Base-by-base conservation (phyloP, 2,888 invertebrate genomes). In the Drosophila mimetica region DNA sequence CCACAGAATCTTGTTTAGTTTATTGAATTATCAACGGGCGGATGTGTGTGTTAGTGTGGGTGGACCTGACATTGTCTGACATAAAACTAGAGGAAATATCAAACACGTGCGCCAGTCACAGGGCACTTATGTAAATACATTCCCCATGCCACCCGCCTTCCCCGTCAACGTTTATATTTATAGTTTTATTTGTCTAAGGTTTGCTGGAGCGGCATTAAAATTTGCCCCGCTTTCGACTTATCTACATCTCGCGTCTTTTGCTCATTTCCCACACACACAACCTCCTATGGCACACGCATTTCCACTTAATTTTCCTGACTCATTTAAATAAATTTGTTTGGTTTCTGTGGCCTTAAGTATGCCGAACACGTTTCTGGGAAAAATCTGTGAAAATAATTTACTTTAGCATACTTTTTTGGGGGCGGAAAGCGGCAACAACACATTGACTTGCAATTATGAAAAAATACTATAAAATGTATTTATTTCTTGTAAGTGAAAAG, bases 11-110 rank as follows among this genome's bases (percentile, higher is more conserved):
- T 83, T 79, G 78, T 76, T 86, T 79, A 88, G 88, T 89, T 86
- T 89, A 89, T 86, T 86, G 88, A 86, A 86, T 89, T 88, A 85
- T 89, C 86, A 82, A 58, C 59, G 69, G 51, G 51, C 58, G 44
- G 54, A 54, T 39, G 59, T 46, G 20, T 28, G 46, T 48, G 42
- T 41, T 39, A 28, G 59, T 46, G 20, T 28, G 46, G 51, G 42
- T 41, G 42, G 34, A 34, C 16, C 28, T 52, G 44, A 61, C 53
- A 63, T 64, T 75, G 58, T 77, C 63, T 70, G 83, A 67, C 76
- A 85, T 82, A 82, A 88, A 82, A 87, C 86, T 82, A 82, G 75
- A 69, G 55, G 79, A 86, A 82, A 82, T 86, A 83, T 70, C 77
- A 79, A 79, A 88, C 82, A 88, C 83, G 82, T 82, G 82, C 75